These are phyloP conservation scores for Gastrophysa polygoni DNA, from an alignment of 2,888 invertebrate genomes.

Conservation along the genomic window DNA sequence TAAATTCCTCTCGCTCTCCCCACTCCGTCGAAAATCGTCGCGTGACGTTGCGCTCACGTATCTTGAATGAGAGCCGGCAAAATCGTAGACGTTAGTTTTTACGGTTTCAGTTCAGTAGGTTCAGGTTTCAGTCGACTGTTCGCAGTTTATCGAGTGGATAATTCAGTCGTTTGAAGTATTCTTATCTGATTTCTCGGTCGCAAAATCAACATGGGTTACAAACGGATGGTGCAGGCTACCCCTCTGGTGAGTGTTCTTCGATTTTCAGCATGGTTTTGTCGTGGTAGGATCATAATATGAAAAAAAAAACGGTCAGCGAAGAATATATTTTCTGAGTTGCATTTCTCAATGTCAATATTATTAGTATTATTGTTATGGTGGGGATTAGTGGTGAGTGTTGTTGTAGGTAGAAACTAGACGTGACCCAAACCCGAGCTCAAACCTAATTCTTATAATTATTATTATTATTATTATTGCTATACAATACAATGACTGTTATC, in stretches of 20 bases:
- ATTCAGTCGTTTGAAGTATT: neutral
- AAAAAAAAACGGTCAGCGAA: too few species aligned
- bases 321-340: too few species aligned
- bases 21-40: neutral
- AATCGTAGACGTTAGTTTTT: constrained; percentile 1
- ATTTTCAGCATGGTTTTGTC: constrained; percentile 1
- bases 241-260: constrained; percentile 29
- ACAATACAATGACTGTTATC: too few species aligned
- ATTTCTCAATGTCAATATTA: too few species aligned
- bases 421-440: too few species aligned
- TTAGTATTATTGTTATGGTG: too few species aligned
- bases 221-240: constrained; percentile 33
- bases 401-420: too few species aligned
- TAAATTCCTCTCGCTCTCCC: neutral
- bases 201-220: constrained; percentile 32
- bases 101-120: constrained; percentile 2
- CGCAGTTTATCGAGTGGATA: neutral
- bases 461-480: too few species aligned
- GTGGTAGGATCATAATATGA: neutral
- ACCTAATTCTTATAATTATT: too few species aligned
- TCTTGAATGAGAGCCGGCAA: constrained; percentile 10
- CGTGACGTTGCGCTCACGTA: too few species aligned
- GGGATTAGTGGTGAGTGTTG: too few species aligned
- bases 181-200: neutral
- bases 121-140: neutral